Evolutionary conservation across 2,888 invertebrate genomes (phyloP), one percentile per base, ranked within the genome.

Genomic region (Stramonita haemastoma): DNA sequence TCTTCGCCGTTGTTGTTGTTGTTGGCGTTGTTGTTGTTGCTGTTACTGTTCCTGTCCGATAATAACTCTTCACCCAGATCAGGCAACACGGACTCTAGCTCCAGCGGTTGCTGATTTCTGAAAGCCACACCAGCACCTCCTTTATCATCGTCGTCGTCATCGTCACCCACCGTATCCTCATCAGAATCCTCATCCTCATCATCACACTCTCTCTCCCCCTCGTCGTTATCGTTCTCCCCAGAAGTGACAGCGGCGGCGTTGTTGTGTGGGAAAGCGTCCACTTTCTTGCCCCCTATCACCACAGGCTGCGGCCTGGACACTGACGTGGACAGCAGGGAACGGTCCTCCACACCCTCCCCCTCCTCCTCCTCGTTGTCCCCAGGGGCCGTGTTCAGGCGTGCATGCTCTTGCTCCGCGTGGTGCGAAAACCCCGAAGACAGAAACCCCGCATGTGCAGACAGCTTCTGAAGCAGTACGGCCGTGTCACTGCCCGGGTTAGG

Each of bases 391-490:
- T 83, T 36, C 13, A 32, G 22, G 5, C 36, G n/a, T 19, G 15
- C 29, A 36, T 19, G 26, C 60, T 29, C 46, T 36, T 87, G 70
- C 22, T 79, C 29, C 32, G 70, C n/a, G n/a, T n/a, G 11, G n/a
- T 60, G 87, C 26, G 83, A 32, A 34, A 86, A 79, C 79, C 81
- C 85, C n/a, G 89, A 83, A 17, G 90, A 89, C 57, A 91, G 70
- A 26, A 89, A 29, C 34, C 90, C 89, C 15, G 91, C 90, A 19
- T 89, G 90, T n/a, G 84, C 57, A 5, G 92, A 90, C 19, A 92
- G 89, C 46, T 90, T 87, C 34, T 91, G 89, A n/a, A 92, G 86
- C 83, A 92, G 79, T 0, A 91, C 77, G 32, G 88, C 85, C 19
- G 91, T 92, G 81, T 91, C 92, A 79, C 70, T 91, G 46, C 46